These are phyloP conservation scores for Zaprionus inermis DNA, from an alignment of 1,140 invertebrate species.

Conservation along the genomic window DNA sequence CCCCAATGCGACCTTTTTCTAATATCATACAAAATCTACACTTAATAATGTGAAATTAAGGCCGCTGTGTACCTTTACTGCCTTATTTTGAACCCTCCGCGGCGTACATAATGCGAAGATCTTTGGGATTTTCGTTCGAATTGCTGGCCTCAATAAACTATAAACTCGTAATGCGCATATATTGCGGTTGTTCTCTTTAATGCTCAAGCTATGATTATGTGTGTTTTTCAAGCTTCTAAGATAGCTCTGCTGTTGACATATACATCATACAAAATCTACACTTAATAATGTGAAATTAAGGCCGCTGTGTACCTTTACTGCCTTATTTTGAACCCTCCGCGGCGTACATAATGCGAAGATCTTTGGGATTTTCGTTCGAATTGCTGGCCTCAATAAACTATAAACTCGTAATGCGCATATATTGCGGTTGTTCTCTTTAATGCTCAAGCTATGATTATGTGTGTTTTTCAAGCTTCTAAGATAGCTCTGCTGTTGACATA, in stretches of 20 bases:
- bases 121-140: conserved; percentile 64
- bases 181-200: conserved; percentile 16
- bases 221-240: neutral
- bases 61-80: conserved; percentile 53
- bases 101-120: conserved; percentile 52
- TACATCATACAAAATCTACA: conserved; percentile 52
- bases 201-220: conserved; percentile 14
- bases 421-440: conserved; percentile 16
- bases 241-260: neutral
- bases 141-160: conserved; percentile 49
- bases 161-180: conserved; percentile 34
- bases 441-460: conserved; percentile 14
- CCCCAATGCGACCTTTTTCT: conserved; percentile 54
- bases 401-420: conserved; percentile 34
- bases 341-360: conserved; percentile 52
- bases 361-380: conserved; percentile 64
- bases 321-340: conserved; percentile 32
- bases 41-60: conserved; percentile 64
- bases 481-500: neutral
- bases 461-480: neutral
- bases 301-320: conserved; percentile 53
- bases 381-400: conserved; percentile 49
- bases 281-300: conserved; percentile 64
- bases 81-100: conserved; percentile 32
- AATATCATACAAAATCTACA: conserved; percentile 55